These are phyloP conservation scores for Gambelia wislizenii DNA, from an alignment of 2,797 vertebrate genomes.

Conservation along the genomic window DNA sequence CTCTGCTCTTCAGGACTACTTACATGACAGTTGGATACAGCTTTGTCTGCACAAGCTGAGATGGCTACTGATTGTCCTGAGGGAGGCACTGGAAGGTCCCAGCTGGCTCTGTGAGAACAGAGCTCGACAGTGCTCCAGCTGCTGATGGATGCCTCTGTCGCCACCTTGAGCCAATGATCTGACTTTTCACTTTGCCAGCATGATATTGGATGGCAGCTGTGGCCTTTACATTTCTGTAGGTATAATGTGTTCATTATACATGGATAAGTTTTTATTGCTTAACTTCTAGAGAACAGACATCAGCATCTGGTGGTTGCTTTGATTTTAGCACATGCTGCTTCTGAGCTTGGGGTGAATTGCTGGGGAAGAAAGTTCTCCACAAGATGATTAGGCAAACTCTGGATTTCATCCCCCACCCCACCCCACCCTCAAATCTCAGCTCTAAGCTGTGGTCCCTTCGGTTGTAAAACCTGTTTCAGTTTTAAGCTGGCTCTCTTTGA, in stretches of 20 bases:
- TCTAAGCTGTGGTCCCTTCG: neutral
- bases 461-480: neutral
- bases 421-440: neutral
- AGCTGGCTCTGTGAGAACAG: too few species aligned
- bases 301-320: neutral
- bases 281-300: neutral
- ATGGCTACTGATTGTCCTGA: too few species aligned
- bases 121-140: too few species aligned
- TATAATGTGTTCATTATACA: neutral
- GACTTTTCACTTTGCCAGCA: too few species aligned
- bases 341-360: neutral
- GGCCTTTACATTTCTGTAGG: neutral
- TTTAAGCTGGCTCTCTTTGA: neutral
- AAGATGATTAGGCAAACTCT: neutral
- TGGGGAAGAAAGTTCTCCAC: neutral
- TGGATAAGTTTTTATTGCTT: neutral
- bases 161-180: too few species aligned
- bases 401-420: neutral
- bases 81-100: too few species aligned
- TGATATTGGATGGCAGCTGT: neutral
- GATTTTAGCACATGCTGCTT: neutral
- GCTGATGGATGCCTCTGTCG: too few species aligned
- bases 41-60: too few species aligned
- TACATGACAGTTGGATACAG: too few species aligned
- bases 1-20: too few species aligned